These are phyloP conservation scores for Platanista minor DNA, from an alignment of 2,113 vertebrate genomes.

Conservation along the genomic window DNA sequence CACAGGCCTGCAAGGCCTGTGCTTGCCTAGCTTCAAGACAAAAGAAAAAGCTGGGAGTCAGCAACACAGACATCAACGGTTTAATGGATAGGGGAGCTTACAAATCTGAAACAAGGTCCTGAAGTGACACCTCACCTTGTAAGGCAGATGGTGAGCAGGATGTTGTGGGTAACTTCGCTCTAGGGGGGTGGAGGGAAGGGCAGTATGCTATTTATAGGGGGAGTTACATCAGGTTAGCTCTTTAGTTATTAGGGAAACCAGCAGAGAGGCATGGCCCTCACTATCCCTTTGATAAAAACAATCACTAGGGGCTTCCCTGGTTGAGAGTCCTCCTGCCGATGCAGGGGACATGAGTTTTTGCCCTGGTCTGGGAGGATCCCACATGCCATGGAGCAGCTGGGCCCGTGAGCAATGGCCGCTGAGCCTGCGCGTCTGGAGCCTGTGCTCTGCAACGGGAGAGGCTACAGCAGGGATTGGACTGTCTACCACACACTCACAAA, in stretches of 20 bases:
- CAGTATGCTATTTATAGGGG: neutral
- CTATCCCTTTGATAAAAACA: too few species aligned
- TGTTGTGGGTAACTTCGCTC: neutral
- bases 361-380: too few species aligned
- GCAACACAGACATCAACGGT: neutral
- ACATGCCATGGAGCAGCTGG: too few species aligned
- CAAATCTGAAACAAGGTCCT: neutral
- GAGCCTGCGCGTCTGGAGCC: too few species aligned
- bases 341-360: too few species aligned
- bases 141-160: neutral
- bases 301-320: too few species aligned
- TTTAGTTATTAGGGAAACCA: neutral
- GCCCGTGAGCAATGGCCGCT: too few species aligned
- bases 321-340: too few species aligned
- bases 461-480: too few species aligned
- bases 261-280: neutral
- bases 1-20: neutral
- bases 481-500: too few species aligned
- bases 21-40: neutral
- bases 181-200: neutral
- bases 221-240: neutral
- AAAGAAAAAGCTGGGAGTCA: neutral
- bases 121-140: neutral
- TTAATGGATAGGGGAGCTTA: neutral
- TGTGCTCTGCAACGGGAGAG: too few species aligned